Evolutionary conservation across 2,113 vertebrate genomes (phyloP).

Genomic region (Lutjanus erythropterus): DNA sequence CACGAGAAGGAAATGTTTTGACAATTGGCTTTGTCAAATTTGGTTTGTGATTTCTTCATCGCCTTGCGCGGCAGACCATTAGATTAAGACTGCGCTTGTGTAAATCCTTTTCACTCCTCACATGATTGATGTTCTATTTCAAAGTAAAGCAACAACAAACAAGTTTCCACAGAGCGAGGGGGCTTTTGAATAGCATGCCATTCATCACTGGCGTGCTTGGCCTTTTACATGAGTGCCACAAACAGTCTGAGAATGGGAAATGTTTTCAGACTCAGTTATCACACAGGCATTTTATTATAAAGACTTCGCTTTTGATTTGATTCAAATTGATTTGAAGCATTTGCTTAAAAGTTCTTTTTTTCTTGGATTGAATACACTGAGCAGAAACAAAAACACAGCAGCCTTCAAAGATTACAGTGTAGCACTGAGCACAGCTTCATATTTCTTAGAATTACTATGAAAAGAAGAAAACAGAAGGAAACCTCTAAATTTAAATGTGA

Average conservation of each 20-base stretch:
- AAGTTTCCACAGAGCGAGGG: constrained; percentile 39
- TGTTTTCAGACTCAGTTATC: constrained; percentile 53
- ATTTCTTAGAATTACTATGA: not conserved
- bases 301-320: constrained; percentile 46
- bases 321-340: constrained; percentile 39
- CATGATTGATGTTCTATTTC: constrained; percentile 75
- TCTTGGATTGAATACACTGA: not conserved
- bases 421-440: not conserved
- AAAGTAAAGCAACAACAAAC: constrained; percentile 73
- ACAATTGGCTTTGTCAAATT: constrained; percentile 71
- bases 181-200: constrained; percentile 50
- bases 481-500: not conserved
- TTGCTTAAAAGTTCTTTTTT: constrained; percentile 23
- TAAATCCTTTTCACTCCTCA: constrained; percentile 60
- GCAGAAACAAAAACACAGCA: constrained; percentile 25
- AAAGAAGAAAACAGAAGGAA: not conserved
- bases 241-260: constrained; percentile 33
- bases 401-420: not conserved
- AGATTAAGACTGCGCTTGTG: constrained; percentile 66
- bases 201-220: constrained; percentile 65
- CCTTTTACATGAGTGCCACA: constrained; percentile 61
- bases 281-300: constrained; percentile 41
- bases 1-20: constrained; percentile 51
- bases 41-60: constrained; percentile 60
- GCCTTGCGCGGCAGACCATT: constrained; percentile 61